Conservation (phyloP, 2,113 vertebrate genomes). For the Taxidea taxus region DNA sequence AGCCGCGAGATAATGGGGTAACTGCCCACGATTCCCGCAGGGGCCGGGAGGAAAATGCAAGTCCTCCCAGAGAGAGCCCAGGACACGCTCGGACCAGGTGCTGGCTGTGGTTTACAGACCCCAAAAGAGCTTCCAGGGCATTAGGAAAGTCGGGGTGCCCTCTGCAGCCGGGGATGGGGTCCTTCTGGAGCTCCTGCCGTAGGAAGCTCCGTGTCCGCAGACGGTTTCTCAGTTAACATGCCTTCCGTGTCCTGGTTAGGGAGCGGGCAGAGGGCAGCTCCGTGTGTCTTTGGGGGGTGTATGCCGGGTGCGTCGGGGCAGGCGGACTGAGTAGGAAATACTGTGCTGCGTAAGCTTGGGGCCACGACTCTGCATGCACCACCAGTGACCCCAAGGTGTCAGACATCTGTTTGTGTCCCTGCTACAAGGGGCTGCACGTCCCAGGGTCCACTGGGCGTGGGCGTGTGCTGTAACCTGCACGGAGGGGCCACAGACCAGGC, state of each 20-base stretch:
- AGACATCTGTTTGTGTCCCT: neutral
- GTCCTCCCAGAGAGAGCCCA: neutral
- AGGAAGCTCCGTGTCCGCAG: neutral
- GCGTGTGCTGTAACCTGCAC: no score
- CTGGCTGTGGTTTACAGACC: neutral
- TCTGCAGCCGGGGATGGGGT: fast-evolving
- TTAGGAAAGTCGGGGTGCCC: neutral
- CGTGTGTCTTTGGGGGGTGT: neutral
- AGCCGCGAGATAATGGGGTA: neutral
- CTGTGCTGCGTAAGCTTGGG: fast-evolving
- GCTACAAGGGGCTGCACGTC: fast-evolving
- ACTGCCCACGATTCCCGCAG: neutral
- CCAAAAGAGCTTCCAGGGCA: fast-evolving
- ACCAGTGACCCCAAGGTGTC: neutral
- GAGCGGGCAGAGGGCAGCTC: no score
- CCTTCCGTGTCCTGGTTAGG: neutral
- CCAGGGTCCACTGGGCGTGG: neutral
- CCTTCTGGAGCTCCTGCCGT: fast-evolving
- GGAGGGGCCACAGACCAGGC: neutral
- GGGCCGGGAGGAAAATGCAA: neutral
- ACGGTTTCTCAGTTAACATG: neutral
- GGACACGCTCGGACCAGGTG: neutral
- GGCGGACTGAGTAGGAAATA: neutral
- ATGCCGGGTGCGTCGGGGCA: fast-evolving
- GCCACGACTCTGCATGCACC: fast-evolving